phyloP scores from a whole-genome alignment of 2,797 vertebrate species.

The Anguilla obscura region DNA sequence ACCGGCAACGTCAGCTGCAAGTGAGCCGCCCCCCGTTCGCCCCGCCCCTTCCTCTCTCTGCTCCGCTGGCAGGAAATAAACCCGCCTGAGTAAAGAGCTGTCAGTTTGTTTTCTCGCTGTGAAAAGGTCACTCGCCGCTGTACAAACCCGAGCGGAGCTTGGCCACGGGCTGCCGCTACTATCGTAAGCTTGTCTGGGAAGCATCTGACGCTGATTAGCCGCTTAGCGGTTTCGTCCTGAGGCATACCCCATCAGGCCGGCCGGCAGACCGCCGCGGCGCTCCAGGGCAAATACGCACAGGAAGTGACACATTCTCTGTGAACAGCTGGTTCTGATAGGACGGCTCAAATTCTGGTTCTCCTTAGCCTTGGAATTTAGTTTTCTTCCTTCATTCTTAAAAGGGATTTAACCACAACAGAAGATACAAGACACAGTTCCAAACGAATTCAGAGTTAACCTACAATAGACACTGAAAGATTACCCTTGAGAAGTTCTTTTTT shows the following conservation, averaged over 20 bases:
- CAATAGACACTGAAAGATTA: not conserved
- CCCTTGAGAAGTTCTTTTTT: not conserved
- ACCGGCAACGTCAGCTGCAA: slow-evolving; percentile 89
- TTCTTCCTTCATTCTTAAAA: not conserved
- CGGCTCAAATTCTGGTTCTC: not conserved
- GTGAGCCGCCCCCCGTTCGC: slow-evolving; percentile 70
- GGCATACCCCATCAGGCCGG: not conserved
- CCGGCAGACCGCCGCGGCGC: not conserved
- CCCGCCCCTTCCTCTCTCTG: not conserved
- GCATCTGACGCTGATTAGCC: not conserved
- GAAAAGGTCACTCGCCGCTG: not conserved
- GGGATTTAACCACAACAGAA: not conserved
- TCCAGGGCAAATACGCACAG: not conserved
- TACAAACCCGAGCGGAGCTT: not conserved
- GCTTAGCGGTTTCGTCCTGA: not conserved
- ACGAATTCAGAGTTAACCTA: not conserved
- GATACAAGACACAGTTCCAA: slow-evolving; percentile 4
- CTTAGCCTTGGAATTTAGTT: not conserved
- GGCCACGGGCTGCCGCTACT: not conserved
- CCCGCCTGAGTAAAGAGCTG: not conserved
- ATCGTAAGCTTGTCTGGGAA: not conserved
- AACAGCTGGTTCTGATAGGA: not conserved
- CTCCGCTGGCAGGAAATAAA: too few species aligned
- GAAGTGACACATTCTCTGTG: not conserved
- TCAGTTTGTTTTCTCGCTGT: not conserved